phyloP scores from a whole-genome alignment of 2,888 invertebrate genomes.

The Ornithoptera priamus region DNA sequence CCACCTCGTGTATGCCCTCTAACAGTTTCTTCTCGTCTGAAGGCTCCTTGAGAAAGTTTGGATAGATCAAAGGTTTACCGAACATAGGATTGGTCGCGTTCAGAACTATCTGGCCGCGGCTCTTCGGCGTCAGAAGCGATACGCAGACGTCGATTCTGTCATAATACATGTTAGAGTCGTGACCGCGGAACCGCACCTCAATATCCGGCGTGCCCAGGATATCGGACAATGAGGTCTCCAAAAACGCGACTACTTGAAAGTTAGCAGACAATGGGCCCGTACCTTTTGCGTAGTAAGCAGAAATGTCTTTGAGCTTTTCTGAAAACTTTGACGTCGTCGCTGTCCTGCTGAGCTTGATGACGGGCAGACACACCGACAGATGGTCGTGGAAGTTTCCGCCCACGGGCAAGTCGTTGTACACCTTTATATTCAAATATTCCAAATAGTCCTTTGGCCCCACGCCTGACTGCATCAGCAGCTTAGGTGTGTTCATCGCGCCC shows the following conservation, averaged over 20 bases:
- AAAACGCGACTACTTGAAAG: slow-evolving; percentile 68
- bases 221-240: slow-evolving; percentile 65
- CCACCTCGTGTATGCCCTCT: slow-evolving; percentile 66
- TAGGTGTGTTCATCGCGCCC: slow-evolving; percentile 70
- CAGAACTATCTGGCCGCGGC: slow-evolving; percentile 65
- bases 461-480: slow-evolving; percentile 71
- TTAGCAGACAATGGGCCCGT: slow-evolving; percentile 69
- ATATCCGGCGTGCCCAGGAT: slow-evolving; percentile 67
- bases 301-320: slow-evolving; percentile 68
- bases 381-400: slow-evolving; percentile 75
- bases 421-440: slow-evolving; percentile 64
- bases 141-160: slow-evolving; percentile 68
- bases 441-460: slow-evolving; percentile 70
- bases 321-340: slow-evolving; percentile 60
- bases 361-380: slow-evolving; percentile 67
- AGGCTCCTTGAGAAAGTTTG: slow-evolving; percentile 65
- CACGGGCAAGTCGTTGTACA: slow-evolving; percentile 62
- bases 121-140: slow-evolving; percentile 68
- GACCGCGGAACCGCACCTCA: slow-evolving; percentile 69
- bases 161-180: slow-evolving; percentile 74
- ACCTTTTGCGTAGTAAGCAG: slow-evolving; percentile 65
- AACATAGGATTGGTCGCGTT: slow-evolving; percentile 63
- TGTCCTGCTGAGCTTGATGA: slow-evolving; percentile 62
- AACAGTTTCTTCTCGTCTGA: slow-evolving; percentile 63
- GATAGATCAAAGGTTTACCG: slow-evolving; percentile 69